phyloP scores from a whole-genome alignment of 2,797 vertebrate genomes.

The Cossypha heuglini region DNA sequence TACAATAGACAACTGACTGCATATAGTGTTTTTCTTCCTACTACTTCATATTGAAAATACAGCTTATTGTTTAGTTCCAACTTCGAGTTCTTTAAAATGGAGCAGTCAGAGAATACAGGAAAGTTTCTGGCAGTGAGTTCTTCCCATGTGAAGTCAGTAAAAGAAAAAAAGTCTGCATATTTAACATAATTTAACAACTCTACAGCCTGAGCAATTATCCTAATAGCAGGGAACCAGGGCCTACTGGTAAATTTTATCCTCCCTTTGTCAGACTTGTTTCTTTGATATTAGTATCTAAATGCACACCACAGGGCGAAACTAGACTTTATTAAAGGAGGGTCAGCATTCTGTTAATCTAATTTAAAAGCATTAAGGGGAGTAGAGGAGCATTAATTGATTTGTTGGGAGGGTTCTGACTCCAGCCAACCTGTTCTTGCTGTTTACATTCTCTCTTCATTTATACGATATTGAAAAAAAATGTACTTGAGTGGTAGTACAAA shows the following conservation, averaged over 20 bases:
- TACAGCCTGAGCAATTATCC: constrained; percentile 42
- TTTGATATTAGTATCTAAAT: constrained; percentile 65
- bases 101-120: neutral
- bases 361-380: constrained; percentile 59
- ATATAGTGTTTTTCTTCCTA: neutral
- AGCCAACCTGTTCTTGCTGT: constrained; percentile 4
- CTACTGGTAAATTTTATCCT: constrained; percentile 54
- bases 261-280: constrained; percentile 57
- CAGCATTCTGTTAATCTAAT: constrained; percentile 60
- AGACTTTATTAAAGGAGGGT: constrained; percentile 55
- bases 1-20: neutral
- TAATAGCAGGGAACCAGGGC: constrained; percentile 59
- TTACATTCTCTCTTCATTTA: neutral
- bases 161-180: neutral
- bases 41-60: neutral
- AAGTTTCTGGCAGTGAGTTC: constrained; percentile 1
- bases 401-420: constrained; percentile 26
- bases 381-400: constrained; percentile 56
- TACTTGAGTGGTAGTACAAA: neutral
- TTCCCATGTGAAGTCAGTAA: neutral
- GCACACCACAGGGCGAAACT: constrained; percentile 20
- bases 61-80: neutral
- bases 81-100: neutral
- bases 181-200: constrained; percentile 56
- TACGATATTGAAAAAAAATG: neutral